Evolutionary conservation across 2,113 vertebrate species (phyloP).

Genomic region (Phyllostomus hastatus): DNA sequence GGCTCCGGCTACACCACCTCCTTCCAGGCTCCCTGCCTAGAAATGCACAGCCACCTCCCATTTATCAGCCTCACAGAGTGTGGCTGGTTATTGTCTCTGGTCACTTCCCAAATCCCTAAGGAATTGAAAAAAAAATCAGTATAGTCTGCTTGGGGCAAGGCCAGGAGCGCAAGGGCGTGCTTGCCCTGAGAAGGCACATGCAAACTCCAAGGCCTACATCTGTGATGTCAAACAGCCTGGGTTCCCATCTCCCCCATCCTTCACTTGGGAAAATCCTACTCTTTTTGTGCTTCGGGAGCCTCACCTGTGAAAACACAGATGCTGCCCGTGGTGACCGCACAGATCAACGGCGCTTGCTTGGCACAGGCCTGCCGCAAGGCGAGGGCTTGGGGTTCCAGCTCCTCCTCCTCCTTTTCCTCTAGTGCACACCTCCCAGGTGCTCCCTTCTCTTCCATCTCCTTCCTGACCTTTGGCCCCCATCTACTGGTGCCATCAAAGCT

Average conservation of each 20-base stretch:
- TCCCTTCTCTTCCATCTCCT: not conserved
- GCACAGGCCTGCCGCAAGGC: not conserved
- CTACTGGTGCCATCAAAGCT: not conserved
- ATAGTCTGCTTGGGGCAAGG: not conserved
- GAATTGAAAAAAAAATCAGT: not conserved
- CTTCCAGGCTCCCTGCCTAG: not conserved
- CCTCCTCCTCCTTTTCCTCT: not conserved
- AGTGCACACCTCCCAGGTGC: not conserved
- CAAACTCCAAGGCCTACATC: fast-evolving
- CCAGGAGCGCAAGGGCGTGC: not conserved
- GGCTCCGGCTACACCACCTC: not conserved
- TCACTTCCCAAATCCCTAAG: not conserved
- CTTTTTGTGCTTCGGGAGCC: not conserved
- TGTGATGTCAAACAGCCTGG: not conserved
- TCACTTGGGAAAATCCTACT: not conserved
- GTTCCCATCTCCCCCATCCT: fast-evolving
- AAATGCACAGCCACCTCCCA: not conserved
- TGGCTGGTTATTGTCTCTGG: not conserved
- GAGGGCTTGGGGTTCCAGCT: fast-evolving
- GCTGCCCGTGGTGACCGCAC: not conserved
- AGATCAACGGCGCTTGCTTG: not conserved
- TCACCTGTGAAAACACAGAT: not conserved
- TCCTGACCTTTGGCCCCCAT: no score
- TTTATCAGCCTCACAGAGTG: not conserved
- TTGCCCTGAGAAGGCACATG: no score